Base-by-base conservation (phyloP, 1,140 invertebrate genomes). In the Saccostrea echinata region DNA sequence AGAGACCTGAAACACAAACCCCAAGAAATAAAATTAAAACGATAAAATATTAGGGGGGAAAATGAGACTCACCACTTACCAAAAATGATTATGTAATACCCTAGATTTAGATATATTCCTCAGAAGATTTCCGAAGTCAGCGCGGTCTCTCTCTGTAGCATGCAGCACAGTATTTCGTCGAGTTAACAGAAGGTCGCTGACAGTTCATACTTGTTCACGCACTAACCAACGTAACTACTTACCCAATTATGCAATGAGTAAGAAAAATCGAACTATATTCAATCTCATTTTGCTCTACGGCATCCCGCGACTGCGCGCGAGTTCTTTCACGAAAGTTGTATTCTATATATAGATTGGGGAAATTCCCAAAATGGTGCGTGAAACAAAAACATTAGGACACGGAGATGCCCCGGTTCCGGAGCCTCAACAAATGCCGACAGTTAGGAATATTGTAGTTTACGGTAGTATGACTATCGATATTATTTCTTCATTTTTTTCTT, bases 331-430 rank as follows among this genome's bases (percentile, higher is more conserved):
- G 16, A 27, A 18, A 76, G 11, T 16, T 33, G 27, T 16, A 13
- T 27, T 76, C 30, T 76, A 33, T 76, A 30, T 33, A 30, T 76
- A 76, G 68, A 24, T 11, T 27, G 13, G 68, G 68, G 68, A 12
- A 76, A 76, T 16, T 30, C 68, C 68, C 82, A 84, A 84, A 21
- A 84, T 84, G 84, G 84, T 84, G 12, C 53, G 84, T 13, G 84
- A 84, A 57, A 84, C 84, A 21, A 84, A 57, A 84, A 84, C 84
- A 30, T n/a, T 84, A n/a, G 84, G 84, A 4, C 84, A 84, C 4
- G 84, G 84, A 33, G 51, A 64, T 35, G 84, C 57, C 24, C 55
- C 55, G 12, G 57, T 57, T 30, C 52, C 84, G 24, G 33, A 33
- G 0, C 84, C 55, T 53, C 53, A 33, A 30, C 51, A 84, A 6